Base-by-base conservation (phyloP, 2,797 vertebrate species). In the Todus mexicanus region DNA sequence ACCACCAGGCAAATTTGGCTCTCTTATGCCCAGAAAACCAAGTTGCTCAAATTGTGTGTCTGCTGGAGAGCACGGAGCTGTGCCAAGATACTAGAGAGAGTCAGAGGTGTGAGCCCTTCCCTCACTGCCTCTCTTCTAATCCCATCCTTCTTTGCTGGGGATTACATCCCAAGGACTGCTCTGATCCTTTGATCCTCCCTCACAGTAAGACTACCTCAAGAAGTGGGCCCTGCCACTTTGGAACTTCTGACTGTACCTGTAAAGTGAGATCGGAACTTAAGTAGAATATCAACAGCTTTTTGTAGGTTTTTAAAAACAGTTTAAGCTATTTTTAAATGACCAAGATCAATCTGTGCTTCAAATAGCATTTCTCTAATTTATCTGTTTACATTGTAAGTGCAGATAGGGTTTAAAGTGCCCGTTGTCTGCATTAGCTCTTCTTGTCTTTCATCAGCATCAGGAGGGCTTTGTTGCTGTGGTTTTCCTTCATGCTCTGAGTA, bases 401-500 rank as follows among this genome's bases (percentile, higher is more conserved):
- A 87, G 75, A 59, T 37, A 65, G 17, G 7, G 13, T 71, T 83
- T 89, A 60, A 85, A 85, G n/a, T 86, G 19, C 27, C 54, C 40
- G 11, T 73, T 73, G 33, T 60, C 70, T 15, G 15, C 31, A 31
- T 89, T 91, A 78, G 22, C 21, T 83, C 15, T 65, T 57, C 54
- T 69, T 60, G 40, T 70, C 26, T 92, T 16, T 88, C 47, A 85
- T 69, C 66, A 73, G 33, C 48, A 47, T 68, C 5, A 2, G 51
- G 64, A 89, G 27, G 21, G 37, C 18, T 94, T 92, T 89, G 48
- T 70, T 91, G 33, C 43, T 78, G 59, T 81, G 47, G 8, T 87
- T 90, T 93, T 78, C 73, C 60, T 76, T 75, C 43, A 43, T 91
- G 85, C 89, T 88, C 43, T 81, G 48, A 73, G 54, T 17, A 78